Evolutionary conservation across 1,140 invertebrate genomes (phyloP).

Genomic region (Stratiolaelaps scimitus): DNA sequence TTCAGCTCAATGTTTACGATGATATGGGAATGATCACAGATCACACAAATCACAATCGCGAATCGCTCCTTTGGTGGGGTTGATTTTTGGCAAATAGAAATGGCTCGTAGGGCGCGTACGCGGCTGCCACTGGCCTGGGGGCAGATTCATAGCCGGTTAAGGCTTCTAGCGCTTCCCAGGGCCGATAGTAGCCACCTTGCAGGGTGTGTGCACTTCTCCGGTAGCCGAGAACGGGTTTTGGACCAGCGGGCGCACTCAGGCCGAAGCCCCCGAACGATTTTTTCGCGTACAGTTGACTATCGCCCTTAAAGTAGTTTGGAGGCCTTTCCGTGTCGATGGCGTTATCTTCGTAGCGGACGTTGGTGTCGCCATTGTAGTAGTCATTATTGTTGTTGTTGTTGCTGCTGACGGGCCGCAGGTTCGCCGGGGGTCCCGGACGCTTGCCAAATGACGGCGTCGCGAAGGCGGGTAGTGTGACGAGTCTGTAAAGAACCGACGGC

Average conservation of each 20-base stretch:
- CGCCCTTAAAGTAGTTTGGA: slow-evolving; percentile 7
- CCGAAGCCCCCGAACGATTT: slow-evolving; percentile 11
- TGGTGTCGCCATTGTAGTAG: no score
- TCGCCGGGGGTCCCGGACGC: no score
- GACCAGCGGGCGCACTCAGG: neutral
- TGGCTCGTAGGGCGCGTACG: neutral
- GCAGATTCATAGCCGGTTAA: no score
- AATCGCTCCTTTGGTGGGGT: no score
- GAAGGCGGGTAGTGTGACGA: slow-evolving; percentile 8
- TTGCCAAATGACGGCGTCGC: neutral
- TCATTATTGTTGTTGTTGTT: no score
- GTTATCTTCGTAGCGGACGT: neutral
- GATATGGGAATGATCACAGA: no score
- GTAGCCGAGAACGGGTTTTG: neutral
- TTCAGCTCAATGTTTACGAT: no score
- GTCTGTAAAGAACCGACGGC: slow-evolving; percentile 13
- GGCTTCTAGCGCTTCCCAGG: neutral
- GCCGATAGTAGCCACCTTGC: slow-evolving; percentile 13
- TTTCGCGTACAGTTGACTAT: neutral
- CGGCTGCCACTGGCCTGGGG: no score
- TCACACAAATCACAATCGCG: no score
- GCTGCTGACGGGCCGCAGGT: neutral
- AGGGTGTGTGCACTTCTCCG: neutral
- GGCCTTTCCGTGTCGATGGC: slow-evolving; percentile 13
- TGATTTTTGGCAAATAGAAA: slow-evolving; percentile 7